Evolutionary conservation across 2,797 vertebrate genomes (phyloP).

Genomic region (Phataginus tricuspis): DNA sequence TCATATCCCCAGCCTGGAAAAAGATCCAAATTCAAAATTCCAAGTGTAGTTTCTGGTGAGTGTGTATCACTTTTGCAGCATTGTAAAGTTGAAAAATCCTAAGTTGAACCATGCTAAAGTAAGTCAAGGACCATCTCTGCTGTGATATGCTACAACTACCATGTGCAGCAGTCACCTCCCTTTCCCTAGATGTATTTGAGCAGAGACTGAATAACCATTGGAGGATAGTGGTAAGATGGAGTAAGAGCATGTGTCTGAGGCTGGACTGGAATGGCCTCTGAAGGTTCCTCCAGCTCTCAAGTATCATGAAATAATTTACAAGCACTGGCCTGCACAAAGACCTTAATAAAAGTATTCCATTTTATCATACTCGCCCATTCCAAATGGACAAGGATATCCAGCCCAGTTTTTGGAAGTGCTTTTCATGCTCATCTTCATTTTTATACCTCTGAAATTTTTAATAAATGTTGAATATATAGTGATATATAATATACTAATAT

Average conservation of each 20-base stretch:
- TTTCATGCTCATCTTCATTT: background rate
- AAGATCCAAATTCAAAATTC: background rate
- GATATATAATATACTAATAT: background rate
- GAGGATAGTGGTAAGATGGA: background rate
- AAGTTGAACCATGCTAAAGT: background rate
- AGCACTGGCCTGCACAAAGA: background rate
- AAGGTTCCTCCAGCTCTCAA: background rate
- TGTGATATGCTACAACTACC: background rate
- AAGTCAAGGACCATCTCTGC: background rate
- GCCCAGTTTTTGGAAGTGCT: background rate
- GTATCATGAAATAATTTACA: background rate
- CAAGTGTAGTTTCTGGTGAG: background rate
- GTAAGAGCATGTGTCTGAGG: background rate
- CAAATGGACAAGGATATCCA: background rate
- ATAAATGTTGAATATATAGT: background rate
- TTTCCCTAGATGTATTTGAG: background rate
- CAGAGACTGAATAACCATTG: background rate
- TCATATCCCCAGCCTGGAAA: background rate
- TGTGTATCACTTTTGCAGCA: background rate
- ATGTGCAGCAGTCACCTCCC: background rate
- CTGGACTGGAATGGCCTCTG: background rate
- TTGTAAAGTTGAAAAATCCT: background rate
- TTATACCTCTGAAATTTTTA: background rate
- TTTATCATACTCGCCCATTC: background rate
- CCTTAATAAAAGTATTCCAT: background rate